phyloP scores from a whole-genome alignment of 2,888 invertebrate genomes.

The Incurvaria masculella region DNA sequence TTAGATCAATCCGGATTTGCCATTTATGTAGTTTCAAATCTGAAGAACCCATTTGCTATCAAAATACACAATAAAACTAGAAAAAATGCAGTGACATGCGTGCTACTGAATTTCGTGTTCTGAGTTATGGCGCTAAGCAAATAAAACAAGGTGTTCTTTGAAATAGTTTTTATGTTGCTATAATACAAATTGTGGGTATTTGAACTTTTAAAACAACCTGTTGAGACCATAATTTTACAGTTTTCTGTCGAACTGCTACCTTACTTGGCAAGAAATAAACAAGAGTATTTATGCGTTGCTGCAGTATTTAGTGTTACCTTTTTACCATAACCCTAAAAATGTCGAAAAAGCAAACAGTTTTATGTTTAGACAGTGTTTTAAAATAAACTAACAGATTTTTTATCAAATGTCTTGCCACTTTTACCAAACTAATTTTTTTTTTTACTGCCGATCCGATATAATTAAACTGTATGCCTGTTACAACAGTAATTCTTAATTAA shows the following conservation, averaged over 20 bases:
- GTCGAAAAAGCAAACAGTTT: constrained; percentile 16
- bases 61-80: no score
- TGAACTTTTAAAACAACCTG: constrained; percentile 47
- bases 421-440: constrained; percentile 11
- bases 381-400: constrained; percentile 12
- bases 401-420: constrained; percentile 9
- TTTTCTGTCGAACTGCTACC: constrained; percentile 16
- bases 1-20: no score
- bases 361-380: constrained; percentile 15
- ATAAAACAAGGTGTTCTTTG: constrained; percentile 22
- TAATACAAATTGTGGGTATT: constrained; percentile 46
- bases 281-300: constrained; percentile 20
- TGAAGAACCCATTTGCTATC: no score
- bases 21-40: no score
- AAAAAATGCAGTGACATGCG: no score
- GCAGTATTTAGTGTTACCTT: constrained; percentile 11
- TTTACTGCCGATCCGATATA: neutral
- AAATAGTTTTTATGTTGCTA: constrained; percentile 48
- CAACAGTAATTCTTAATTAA: no score
- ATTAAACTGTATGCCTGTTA: neutral
- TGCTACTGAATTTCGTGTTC: no score
- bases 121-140: no score
- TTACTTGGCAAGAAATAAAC: constrained; percentile 21
- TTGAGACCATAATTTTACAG: constrained; percentile 32
- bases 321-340: constrained; percentile 12